phyloP scores from a whole-genome alignment of 2,888 invertebrate genomes.

The Cheilosia vernalis region DNA sequence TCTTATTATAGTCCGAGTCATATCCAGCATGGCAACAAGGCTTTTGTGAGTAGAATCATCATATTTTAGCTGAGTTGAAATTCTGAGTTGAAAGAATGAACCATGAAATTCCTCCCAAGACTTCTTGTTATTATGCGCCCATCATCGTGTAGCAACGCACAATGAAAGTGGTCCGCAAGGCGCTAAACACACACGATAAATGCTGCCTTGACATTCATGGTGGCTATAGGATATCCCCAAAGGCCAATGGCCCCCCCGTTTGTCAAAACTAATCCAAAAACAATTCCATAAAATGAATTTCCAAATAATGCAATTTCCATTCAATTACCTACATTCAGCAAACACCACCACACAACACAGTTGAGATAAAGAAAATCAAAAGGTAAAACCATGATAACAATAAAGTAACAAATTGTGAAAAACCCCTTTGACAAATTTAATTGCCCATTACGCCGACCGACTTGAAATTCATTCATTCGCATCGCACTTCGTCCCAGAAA shows the following conservation, averaged over 20 bases:
- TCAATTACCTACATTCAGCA: neutral
- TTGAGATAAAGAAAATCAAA: slow-evolving; percentile 37
- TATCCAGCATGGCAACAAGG: no score
- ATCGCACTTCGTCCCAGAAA: slow-evolving; percentile 61
- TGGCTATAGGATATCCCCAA: neutral
- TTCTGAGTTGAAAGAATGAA: no score
- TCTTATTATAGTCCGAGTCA: no score
- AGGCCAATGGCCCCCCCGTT: neutral
- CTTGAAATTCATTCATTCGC: slow-evolving; percentile 72
- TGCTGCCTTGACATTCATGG: no score
- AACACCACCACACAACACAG: neutral
- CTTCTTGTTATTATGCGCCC: no score
- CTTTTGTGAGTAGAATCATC: no score
- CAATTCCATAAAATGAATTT: neutral
- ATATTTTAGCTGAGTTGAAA: no score
- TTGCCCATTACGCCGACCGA: slow-evolving; percentile 72
- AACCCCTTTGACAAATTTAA: slow-evolving; percentile 72
- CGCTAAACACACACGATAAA: no score
- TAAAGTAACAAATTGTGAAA: slow-evolving; percentile 53
- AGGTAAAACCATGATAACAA: slow-evolving; percentile 53
- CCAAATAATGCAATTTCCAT: neutral
- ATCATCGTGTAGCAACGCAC: no score
- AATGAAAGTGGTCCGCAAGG: no score
- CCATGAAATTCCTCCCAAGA: no score
- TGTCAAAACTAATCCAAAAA: neutral